Evolutionary conservation across 2,888 invertebrate species (phyloP).

Genomic region (Polymixis flavicincta): DNA sequence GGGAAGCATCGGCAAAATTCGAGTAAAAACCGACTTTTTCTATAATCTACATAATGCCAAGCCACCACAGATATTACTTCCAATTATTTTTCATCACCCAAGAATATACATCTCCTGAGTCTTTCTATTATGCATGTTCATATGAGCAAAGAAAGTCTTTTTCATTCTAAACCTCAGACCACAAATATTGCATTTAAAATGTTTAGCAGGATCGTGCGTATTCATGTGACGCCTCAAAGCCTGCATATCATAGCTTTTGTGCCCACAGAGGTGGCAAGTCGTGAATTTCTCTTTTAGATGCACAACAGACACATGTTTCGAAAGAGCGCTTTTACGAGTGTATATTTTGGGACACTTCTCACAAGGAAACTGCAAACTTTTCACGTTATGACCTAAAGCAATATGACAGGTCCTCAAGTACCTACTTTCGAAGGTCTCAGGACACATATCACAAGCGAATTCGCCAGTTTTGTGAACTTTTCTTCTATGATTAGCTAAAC

Average conservation of each 20-base stretch:
- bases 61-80: background rate
- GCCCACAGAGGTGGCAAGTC: constrained; percentile 61
- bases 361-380: constrained; percentile 38
- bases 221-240: constrained; percentile 53
- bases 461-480: constrained; percentile 42
- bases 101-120: background rate
- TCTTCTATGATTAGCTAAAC: constrained; percentile 46
- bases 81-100: constrained; percentile 18
- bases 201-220: constrained; percentile 52
- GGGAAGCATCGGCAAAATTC: background rate
- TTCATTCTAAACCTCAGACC: constrained; percentile 77
- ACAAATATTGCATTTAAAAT: constrained; percentile 81
- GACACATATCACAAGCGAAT: constrained; percentile 51
- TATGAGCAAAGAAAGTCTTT: constrained; percentile 39
- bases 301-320: constrained; percentile 34
- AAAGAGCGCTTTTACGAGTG: constrained; percentile 22
- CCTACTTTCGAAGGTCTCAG: constrained; percentile 34
- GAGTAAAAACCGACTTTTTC: background rate
- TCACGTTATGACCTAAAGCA: constrained; percentile 35
- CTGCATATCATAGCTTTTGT: constrained; percentile 46
- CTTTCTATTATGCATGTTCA: constrained; percentile 23
- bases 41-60: background rate
- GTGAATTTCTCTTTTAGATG: constrained; percentile 61
- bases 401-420: constrained; percentile 29
- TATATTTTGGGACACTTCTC: constrained; percentile 44